Percentiles rank a stretch among this genome's conserved stretches.
Conservation (phyloP, 2,113 vertebrate genomes). For the Rhadina sibilatrix region DNA sequence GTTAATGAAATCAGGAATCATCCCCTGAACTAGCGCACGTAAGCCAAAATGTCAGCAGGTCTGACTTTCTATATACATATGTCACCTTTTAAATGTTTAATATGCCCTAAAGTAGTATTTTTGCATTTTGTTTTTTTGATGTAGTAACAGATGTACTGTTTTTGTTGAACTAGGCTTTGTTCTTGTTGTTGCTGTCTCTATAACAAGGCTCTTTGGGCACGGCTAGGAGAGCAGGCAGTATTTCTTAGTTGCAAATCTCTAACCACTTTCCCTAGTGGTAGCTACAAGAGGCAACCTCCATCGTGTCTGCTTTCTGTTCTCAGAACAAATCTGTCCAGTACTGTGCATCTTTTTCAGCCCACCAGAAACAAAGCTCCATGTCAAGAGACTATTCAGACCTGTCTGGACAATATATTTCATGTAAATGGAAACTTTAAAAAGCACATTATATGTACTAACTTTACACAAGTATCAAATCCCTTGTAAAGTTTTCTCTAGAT, state of each 20-base stretch:
- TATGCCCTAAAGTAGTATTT: slow-evolving; percentile 62
- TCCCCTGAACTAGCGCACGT: neutral
- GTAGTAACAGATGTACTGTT: slow-evolving; percentile 60
- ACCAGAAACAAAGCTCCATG: neutral
- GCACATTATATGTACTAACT: neutral
- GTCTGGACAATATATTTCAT: neutral
- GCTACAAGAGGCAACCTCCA: neutral
- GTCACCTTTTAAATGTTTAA: slow-evolving; percentile 68
- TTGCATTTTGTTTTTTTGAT: slow-evolving; percentile 67
- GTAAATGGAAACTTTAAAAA: neutral
- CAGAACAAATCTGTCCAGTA: neutral
- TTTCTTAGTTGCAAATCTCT: slow-evolving; percentile 42
- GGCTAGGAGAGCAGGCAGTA: slow-evolving; percentile 2
- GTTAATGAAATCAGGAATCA: slow-evolving; percentile 28
- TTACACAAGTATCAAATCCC: neutral
- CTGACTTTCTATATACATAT: slow-evolving; percentile 46
- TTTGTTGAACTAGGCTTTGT: slow-evolving; percentile 8
- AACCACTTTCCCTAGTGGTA: slow-evolving; percentile 22
- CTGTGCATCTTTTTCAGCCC: neutral
- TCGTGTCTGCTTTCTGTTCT: neutral
- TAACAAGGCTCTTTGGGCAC: slow-evolving; percentile 10
- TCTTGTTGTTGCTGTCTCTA: neutral
- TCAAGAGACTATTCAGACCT: neutral
- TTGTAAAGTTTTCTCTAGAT: neutral
- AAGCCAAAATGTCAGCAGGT: slow-evolving; percentile 56